Evolutionary conservation across 2,113 vertebrate genomes (phyloP), one percentile per base, ranked within the genome.

Genomic region (Callipepla californica): DNA sequence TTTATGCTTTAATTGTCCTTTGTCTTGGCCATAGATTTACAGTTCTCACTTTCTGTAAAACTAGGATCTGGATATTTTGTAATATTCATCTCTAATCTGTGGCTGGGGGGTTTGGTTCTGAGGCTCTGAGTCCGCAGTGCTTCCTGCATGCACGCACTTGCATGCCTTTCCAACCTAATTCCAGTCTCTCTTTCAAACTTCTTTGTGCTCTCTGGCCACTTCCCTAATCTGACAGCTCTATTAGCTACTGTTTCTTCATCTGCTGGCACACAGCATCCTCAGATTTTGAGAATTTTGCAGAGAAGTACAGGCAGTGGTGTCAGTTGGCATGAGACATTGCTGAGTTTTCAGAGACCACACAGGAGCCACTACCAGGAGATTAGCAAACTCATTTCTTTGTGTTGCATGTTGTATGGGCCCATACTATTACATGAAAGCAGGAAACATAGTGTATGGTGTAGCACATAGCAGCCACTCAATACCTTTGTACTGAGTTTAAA

Each of bases 1-100:
- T 80, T 32, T 11, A 5, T 72, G 73, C 61, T 96, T 80, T 89
- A 87, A 58, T 85, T 95, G 62, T 88, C 38, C 22, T 70, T 26
- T 48, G n/a, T 95, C 72, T 94, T 77, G 53, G 74, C 13, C 26
- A 59, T 23, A 20, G 38, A 80, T 77, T 73, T 91, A 63, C 67
- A 75, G 40, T 77, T 63, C 38, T 85, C 17, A 4, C 76, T 73
- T 92, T 74, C 72, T 77, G 42, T 85, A 80, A 87, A 83, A 62
- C n/a, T 59, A 73, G 67, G 67, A 82, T 25, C 53, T 62, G 53
- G 6, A 1, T 80, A 74, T 80, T 90, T 80, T 26, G 69, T 25
- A 53, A 59, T 59, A 67, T 55, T 91, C 42, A 63, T 14, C 82
- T 83, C 17, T 55, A 34, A 67, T 90, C 47, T 70, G 68, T 70